phyloP scores from a whole-genome alignment of 2,888 invertebrate genomes.

The Cataglyphis rosenhaueri region DNA sequence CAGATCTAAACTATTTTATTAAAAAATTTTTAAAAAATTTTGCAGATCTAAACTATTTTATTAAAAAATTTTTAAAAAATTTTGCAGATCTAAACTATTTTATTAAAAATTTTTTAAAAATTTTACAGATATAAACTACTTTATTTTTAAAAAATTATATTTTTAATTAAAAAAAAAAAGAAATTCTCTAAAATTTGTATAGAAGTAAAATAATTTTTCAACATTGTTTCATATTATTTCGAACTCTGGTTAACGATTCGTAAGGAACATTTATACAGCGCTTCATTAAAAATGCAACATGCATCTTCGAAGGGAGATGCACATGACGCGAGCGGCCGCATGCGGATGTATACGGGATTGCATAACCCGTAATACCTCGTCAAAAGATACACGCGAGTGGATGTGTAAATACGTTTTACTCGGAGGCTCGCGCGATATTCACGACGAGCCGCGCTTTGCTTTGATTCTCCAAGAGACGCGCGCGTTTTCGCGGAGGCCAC shows the following conservation, averaged over 20 bases:
- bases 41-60: not conserved
- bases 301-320: slow-evolving; percentile 33
- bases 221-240: slow-evolving; percentile 1
- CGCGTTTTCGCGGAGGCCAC: slow-evolving; percentile 28
- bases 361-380: slow-evolving; percentile 34
- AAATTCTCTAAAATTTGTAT: not conserved
- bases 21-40: no score
- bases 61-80: not conserved
- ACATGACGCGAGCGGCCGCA: slow-evolving; percentile 8
- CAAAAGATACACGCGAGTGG: slow-evolving; percentile 34
- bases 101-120: not conserved
- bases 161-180: not conserved
- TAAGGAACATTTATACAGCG: not conserved
- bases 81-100: not conserved
- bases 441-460: not conserved
- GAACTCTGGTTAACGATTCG: not conserved
- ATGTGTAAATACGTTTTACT: slow-evolving; percentile 7
- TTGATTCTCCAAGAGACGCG: not conserved
- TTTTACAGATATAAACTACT: not conserved
- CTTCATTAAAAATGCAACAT: slow-evolving; percentile 40
- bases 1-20: no score
- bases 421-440: slow-evolving; percentile 1
- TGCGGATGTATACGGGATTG: slow-evolving; percentile 33
- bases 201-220: not conserved
- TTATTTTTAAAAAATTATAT: not conserved